Base-by-base conservation (phyloP, 2,888 invertebrate species). In the Prionchulus punctatus region DNA sequence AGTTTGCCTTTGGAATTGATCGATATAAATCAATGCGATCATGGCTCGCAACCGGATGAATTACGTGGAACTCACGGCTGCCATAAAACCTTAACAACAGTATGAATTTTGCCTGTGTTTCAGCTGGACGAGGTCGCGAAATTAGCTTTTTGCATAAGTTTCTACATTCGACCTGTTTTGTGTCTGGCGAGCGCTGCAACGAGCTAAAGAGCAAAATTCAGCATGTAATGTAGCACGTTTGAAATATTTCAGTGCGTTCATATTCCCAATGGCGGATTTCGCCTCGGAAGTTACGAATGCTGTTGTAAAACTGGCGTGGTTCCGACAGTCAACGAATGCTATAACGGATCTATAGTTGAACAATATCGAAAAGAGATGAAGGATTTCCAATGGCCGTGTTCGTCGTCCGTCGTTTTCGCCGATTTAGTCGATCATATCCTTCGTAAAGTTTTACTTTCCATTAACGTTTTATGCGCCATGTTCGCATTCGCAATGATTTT, bases 211-310 rank as follows among this genome's bases (percentile, higher is more conserved):
- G 12, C 36, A 18, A 36, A 36, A 36, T 36, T 36, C 36, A 18
- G 36, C 36, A 36, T 18, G 18, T 12, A 7, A 36, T 12, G 7
- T 36, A 36, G 36, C 12, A 18, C 36, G 36, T 36, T 7, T 36
- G 36, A 36, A 36, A 18, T 18, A 36, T 36, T 67, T 63, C 62
- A 67, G 67, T 68, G 59, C 62, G 57, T 68, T 67, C 58, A 62
- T 67, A 53, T 60, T 67, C 66, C 31, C 26, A 23, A 23, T 25
- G 43, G 15, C 53, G 23, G 42, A 43, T 3, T 31, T 21, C 18
- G 18, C 12, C 27, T 36, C 25, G 45, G 45, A n/a, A 27, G 26
- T 25, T 55, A 55, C 42, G 2, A 30, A 3, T 56, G 56, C 43
- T 56, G 56, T 23, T 56, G 56, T 36, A 27, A 43, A 18, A 2